Base-by-base conservation (phyloP, 2,797 vertebrate species). In the Eulemur albifrons region DNA sequence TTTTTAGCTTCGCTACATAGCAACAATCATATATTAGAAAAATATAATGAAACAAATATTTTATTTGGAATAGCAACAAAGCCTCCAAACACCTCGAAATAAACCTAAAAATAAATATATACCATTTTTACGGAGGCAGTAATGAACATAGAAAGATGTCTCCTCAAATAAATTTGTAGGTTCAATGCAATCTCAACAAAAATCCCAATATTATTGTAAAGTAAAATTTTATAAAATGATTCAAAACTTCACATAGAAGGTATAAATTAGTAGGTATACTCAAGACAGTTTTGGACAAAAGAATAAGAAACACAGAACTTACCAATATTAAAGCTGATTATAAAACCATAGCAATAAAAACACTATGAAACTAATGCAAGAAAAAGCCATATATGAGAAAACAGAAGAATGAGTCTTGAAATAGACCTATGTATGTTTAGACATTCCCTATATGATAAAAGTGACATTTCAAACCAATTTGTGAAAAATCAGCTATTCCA, bases 31-130 rank as follows among this genome's bases (percentile, higher is more conserved):
- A 75, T 23, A 73, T 45, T 94, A 65, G 61, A 86, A 90, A 88
- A 89, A 8, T 35, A 73, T 35, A 82, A 48, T 59, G 21, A 65
- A 48, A 32, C 25, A 81, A 35, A 69, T 17, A 65, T 65, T 92
- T 96, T 14, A 88, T 54, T 89, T 81, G 3, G 38, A 81, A 88
- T 14, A 57, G 14, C 25, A 61, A 79, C 12, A 59, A 23, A 86
- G 45, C 6, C 30, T 7, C 6, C 5, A 38, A 76, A 45, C 6
- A 88, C 32, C 10, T 79, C 38, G 40, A 92, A 54, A 76, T 50
- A 87, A 93, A 54, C 15, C 61, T 82, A 89, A 76, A 89, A 96
- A 59, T 48, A 90, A 93, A 92, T 59, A 59, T 12, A 13, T 11
- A 45, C 45, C 73, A 50, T 83, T 72, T 95, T 87, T 54, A 52